These are phyloP conservation scores for Notocelia uddmanniana DNA, from an alignment of 2,888 invertebrate species.

Conservation along the genomic window DNA sequence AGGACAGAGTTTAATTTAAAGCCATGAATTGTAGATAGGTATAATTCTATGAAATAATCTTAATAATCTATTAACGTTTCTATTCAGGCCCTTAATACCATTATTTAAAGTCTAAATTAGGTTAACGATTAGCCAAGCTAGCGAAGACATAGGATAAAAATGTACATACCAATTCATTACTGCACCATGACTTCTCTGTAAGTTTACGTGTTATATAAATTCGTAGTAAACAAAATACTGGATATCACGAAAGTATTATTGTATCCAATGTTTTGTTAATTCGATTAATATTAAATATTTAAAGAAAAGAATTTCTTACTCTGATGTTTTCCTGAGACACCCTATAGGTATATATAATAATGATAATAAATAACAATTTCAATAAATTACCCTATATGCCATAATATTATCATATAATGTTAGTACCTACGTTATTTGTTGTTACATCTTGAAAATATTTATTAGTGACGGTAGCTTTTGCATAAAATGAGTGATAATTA, in stretches of 20 bases:
- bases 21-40: not conserved
- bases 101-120: not conserved
- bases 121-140: not conserved
- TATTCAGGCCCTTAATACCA: not conserved
- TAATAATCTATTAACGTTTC: not conserved
- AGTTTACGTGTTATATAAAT: not conserved
- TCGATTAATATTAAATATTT: not conserved
- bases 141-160: not conserved
- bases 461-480: slow-evolving; percentile 52
- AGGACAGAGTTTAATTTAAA: too few species aligned
- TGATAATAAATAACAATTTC: not conserved
- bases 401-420: slow-evolving; percentile 3
- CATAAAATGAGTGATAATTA: slow-evolving; percentile 46
- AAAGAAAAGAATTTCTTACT: too few species aligned
- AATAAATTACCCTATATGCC: not conserved
- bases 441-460: slow-evolving; percentile 36
- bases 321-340: not conserved
- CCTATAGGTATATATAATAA: not conserved
- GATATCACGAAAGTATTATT: not conserved
- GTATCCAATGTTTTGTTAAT: not conserved
- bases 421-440: slow-evolving; percentile 11
- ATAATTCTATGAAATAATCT: not conserved
- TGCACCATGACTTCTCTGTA: not conserved
- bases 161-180: not conserved
- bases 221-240: not conserved